A percentile compares a stretch with the other conserved stretches of the same genome.
Evolutionary conservation across 2,113 vertebrate genomes (phyloP).

Genomic region (Zootoca vivipara): DNA sequence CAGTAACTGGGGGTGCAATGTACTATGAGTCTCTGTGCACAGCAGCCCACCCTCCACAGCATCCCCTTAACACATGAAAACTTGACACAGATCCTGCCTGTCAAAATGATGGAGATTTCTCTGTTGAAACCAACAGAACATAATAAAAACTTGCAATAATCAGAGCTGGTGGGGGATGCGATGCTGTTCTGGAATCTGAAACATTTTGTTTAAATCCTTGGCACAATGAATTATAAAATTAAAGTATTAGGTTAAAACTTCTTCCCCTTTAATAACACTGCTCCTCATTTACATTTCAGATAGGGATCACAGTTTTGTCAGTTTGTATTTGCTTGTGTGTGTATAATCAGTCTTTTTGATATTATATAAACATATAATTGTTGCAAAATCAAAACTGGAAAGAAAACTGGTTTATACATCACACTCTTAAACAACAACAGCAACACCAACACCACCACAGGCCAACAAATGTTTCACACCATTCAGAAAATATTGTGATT

Average conservation of each 20-base stretch:
- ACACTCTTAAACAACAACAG: no score
- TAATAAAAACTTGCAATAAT: background rate
- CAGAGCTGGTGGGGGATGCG: background rate
- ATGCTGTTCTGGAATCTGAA: background rate
- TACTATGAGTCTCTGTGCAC: background rate
- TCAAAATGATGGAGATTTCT: background rate
- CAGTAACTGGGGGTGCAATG: background rate
- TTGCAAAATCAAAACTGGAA: no score
- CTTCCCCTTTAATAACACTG: background rate
- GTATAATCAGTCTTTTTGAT: no score
- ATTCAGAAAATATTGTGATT: background rate
- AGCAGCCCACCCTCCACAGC: background rate
- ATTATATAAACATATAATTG: no score
- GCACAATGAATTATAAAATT: background rate
- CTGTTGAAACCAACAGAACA: background rate
- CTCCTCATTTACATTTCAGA: background rate
- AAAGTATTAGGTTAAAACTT: background rate
- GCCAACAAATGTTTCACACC: background rate
- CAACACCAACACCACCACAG: background rate
- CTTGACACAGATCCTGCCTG: background rate
- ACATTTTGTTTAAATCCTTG: slow-evolving; percentile 11
- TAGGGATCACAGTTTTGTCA: background rate
- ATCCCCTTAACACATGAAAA: no score
- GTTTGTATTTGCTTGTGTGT: no score
- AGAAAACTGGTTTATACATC: no score